Evolutionary conservation across 2,888 invertebrate species (phyloP), one percentile per base, ranked within the genome.

Genomic region (Lampropteryx suffumata): DNA sequence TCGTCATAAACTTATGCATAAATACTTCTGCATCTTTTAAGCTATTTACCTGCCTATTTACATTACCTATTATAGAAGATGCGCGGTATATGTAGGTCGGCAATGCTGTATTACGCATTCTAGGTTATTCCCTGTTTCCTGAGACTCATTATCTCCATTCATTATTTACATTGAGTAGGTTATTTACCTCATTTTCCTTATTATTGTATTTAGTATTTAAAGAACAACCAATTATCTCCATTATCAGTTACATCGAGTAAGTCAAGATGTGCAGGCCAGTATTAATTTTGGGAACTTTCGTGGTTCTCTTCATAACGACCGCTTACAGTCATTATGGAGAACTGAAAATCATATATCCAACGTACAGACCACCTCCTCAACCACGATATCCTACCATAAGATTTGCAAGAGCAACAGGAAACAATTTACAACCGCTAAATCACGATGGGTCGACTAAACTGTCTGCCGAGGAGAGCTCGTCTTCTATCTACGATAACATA

Each of bases 301-400:
- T 45, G 14, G 41, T 55, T 13, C 12, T 59, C n/a, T 49, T 50
- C 9, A 3, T 47, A 13, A 43, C 39, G 11, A 33, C 32, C 13
- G 43, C 47, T 10, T 36, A 6, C 12, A 44, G 54, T 17, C 50
- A 12, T 3, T n/a, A n/a, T n/a, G n/a, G n/a, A n/a, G n/a, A n/a
- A n/a, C n/a, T 44, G 21, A 46, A 9, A 8, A 48, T 59, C 4
- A 52, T 59, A 11, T 33, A 33, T 40, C 59, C 59, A 7, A 55
- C 49, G 1, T 59, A 55, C 33, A 36, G 32, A 3, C 56, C 54
- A 6, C 55, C 54, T 8, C 37, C 43, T 7, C 30, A 12, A 13
- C 29, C 41, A 3, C 32, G 30, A 0, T 24, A 29, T 9, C 51
- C 49, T 0, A 37, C 17, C 24, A 50, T 52, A 13, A 52, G 59